phyloP scores from a whole-genome alignment of 2,888 invertebrate genomes.

The Drosophila prostipennis region DNA sequence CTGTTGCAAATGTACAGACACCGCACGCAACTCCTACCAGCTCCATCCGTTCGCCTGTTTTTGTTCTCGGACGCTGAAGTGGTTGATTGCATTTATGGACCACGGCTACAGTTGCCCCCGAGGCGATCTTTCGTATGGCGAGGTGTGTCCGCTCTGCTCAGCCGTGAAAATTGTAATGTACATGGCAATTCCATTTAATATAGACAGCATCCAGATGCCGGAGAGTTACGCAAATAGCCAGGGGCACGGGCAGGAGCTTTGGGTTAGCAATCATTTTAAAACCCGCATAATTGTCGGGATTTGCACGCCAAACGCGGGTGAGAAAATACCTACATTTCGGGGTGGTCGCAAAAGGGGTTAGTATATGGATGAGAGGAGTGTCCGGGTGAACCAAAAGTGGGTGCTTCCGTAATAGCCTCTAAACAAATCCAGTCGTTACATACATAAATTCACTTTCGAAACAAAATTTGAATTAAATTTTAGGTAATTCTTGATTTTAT shows the following conservation, averaged over 20 bases:
- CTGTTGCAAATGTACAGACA: constrained; percentile 73
- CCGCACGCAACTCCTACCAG: constrained; percentile 45
- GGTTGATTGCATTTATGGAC: constrained; percentile 75
- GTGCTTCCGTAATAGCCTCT: neutral
- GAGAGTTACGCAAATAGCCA: constrained; percentile 74
- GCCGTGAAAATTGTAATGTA: constrained; percentile 74
- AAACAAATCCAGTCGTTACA: neutral
- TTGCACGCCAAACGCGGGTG: constrained; percentile 66
- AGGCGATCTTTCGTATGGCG: constrained; percentile 27
- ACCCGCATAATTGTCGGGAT: constrained; percentile 80
- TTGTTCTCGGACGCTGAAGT: constrained; percentile 56
- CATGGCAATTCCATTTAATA: constrained; percentile 70
- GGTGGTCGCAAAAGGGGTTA: constrained; percentile 21
- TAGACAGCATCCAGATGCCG: constrained; percentile 53
- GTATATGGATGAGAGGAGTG: constrained; percentile 29
- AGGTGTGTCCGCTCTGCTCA: constrained; percentile 74
- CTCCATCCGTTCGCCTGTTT: constrained; percentile 23
- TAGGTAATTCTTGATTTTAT: neutral
- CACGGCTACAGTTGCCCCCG: constrained; percentile 39
- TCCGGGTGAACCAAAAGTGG: constrained; percentile 16
- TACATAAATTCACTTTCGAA: neutral
- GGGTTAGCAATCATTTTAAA: constrained; percentile 66
- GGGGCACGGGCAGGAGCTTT: constrained; percentile 48
- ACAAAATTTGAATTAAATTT: neutral
- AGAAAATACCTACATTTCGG: constrained; percentile 5